Percentiles rank a stretch among this genome's conserved stretches.
Conservation (phyloP, 2,797 vertebrate genomes). For the Chelidonichthys spinosus region DNA sequence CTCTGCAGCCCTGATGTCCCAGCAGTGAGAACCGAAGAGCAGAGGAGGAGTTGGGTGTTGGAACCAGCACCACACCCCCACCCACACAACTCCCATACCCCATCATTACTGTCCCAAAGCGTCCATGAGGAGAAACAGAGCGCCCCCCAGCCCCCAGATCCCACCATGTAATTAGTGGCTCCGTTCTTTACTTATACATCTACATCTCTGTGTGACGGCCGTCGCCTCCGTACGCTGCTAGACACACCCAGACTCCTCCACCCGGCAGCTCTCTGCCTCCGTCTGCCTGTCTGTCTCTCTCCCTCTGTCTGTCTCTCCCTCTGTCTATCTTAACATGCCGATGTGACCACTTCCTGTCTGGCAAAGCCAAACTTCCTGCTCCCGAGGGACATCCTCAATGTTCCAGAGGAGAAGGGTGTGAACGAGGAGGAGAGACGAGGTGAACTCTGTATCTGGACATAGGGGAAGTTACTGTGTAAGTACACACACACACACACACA, state of each 20-base stretch:
- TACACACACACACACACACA: conserved; percentile 8
- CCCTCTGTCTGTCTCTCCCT: conserved; percentile 32
- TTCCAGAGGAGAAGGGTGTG: conserved; percentile 19
- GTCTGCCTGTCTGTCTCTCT: conserved; percentile 33
- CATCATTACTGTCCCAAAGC: conserved; percentile 80
- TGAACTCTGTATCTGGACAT: too few relatives aligned
- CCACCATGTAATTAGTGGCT: conserved; percentile 83
- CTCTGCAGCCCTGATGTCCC: conserved; percentile 72
- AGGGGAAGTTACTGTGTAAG: too few relatives aligned
- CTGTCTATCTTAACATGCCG: conserved; percentile 38
- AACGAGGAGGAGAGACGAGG: neutral
- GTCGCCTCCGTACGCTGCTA: neutral
- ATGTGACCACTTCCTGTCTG: conserved; percentile 69
- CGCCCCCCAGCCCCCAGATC: conserved; percentile 55
- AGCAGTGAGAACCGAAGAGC: conserved; percentile 40
- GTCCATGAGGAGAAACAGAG: conserved; percentile 59
- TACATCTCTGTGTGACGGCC: conserved; percentile 36
- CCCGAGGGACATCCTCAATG: conserved; percentile 43
- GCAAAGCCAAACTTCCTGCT: conserved; percentile 55
- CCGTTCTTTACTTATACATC: conserved; percentile 57
- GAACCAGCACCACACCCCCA: conserved; percentile 69
- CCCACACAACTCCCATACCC: conserved; percentile 79
- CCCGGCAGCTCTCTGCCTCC: conserved; percentile 12
- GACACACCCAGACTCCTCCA: too few relatives aligned
- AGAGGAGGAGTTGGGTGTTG: conserved; percentile 50